Evolutionary conservation across 2,113 vertebrate species (phyloP).

Genomic region (Neogobius melanostomus): DNA sequence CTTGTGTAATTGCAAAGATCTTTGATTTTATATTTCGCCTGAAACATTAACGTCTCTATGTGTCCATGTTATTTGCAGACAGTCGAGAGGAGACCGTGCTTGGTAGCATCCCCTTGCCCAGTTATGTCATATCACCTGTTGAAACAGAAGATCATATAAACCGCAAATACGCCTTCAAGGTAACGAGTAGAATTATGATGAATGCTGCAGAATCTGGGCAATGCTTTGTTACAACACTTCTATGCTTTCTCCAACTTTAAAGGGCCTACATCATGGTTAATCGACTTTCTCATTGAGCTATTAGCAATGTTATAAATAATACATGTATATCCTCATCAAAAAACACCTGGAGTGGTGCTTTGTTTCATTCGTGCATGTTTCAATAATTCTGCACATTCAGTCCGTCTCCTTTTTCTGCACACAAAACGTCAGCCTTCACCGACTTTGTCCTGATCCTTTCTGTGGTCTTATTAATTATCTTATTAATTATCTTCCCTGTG

Average conservation of each 20-base stretch:
- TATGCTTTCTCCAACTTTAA: neutral
- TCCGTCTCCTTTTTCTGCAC: too few relatives aligned
- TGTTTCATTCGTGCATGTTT: too few relatives aligned
- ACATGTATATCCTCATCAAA: too few relatives aligned
- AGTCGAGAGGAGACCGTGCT: slow-evolving; percentile 94
- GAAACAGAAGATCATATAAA: slow-evolving; percentile 92
- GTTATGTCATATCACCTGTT: slow-evolving; percentile 89
- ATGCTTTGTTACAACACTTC: neutral
- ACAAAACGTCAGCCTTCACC: too few relatives aligned
- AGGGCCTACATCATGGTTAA: too few relatives aligned
- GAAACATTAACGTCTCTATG: slow-evolving; percentile 4
- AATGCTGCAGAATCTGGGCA: too few relatives aligned
- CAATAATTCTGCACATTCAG: too few relatives aligned
- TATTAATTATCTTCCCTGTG: too few relatives aligned
- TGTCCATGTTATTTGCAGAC: slow-evolving; percentile 73
- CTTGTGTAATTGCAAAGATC: slow-evolving; percentile 36
- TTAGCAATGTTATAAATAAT: too few relatives aligned
- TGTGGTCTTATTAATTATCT: too few relatives aligned
- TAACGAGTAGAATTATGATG: slow-evolving; percentile 53
- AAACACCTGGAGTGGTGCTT: too few relatives aligned
- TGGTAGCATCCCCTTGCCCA: slow-evolving; percentile 95
- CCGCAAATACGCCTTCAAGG: slow-evolving; percentile 98
- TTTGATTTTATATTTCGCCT: slow-evolving; percentile 26
- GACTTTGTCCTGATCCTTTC: too few relatives aligned
- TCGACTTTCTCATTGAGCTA: neutral